Percentiles rank a stretch among this genome's conserved stretches.
phyloP scores from a whole-genome alignment of 2,888 invertebrate species.

The Perithous albicinctus region DNA sequence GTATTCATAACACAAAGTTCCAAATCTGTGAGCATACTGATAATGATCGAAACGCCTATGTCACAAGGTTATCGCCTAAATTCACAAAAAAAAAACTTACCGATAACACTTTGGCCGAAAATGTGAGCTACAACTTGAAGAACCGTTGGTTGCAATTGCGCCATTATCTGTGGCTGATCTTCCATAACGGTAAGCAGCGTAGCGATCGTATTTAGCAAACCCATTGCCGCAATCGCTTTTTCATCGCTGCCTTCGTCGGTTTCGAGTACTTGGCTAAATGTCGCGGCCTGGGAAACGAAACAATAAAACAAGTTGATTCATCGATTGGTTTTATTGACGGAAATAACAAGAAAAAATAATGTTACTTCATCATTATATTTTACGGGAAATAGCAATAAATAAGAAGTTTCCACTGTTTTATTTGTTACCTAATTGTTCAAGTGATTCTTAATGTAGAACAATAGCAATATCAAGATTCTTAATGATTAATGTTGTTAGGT shows the following conservation, averaged over 20 bases:
- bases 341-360: background rate
- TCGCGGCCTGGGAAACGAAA: slow-evolving; percentile 87
- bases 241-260: slow-evolving; percentile 96
- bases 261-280: slow-evolving; percentile 91
- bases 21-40: background rate
- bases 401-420: too few species aligned
- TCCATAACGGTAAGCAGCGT: slow-evolving; percentile 98
- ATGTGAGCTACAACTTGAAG: slow-evolving; percentile 95
- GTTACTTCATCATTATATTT: too few species aligned
- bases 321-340: background rate
- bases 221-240: slow-evolving; percentile 98
- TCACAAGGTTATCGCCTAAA: background rate
- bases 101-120: slow-evolving; percentile 92
- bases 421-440: too few species aligned
- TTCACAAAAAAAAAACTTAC: slow-evolving; percentile 83
- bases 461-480: too few species aligned
- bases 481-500: too few species aligned
- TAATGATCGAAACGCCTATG: background rate
- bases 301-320: background rate
- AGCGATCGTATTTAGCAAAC: slow-evolving; percentile 97
- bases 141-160: slow-evolving; percentile 95
- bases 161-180: slow-evolving; percentile 92
- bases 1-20: background rate
- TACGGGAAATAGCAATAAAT: too few species aligned
- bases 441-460: too few species aligned